phyloP scores from a whole-genome alignment of 2,797 vertebrate genomes.

The Helarctos malayanus region DNA sequence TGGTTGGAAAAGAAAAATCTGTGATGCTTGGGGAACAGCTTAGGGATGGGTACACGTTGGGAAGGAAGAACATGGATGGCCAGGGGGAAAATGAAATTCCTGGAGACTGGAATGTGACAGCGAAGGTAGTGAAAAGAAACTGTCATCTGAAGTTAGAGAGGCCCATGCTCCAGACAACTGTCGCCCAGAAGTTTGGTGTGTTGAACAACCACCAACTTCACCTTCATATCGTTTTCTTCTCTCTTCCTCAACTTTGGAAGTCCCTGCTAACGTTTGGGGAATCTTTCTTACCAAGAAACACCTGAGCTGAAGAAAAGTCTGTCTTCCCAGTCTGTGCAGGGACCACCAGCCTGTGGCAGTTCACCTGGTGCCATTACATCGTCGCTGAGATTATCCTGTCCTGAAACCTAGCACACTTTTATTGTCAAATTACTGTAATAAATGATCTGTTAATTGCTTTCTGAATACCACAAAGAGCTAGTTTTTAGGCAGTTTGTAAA shows the following conservation, averaged over 20 bases:
- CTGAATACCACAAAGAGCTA: background rate
- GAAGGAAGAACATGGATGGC: background rate
- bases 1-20: background rate
- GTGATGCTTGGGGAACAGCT: no score
- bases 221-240: background rate
- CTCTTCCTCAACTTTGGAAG: background rate
- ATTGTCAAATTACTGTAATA: background rate
- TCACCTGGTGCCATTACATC: background rate
- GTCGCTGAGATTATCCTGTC: background rate
- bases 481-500: background rate
- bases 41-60: background rate
- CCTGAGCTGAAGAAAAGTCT: background rate
- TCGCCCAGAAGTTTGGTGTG: background rate
- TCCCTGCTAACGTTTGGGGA: background rate
- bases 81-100: background rate
- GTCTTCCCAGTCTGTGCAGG: background rate
- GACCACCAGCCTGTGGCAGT: background rate
- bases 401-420: background rate
- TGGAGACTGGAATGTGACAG: background rate
- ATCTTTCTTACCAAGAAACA: background rate
- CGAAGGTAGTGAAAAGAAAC: background rate
- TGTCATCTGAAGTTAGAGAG: background rate
- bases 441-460: constrained; percentile 2
- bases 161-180: background rate
- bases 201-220: background rate